Base-by-base conservation (phyloP, 2,113 vertebrate genomes). In the Zeus faber region DNA sequence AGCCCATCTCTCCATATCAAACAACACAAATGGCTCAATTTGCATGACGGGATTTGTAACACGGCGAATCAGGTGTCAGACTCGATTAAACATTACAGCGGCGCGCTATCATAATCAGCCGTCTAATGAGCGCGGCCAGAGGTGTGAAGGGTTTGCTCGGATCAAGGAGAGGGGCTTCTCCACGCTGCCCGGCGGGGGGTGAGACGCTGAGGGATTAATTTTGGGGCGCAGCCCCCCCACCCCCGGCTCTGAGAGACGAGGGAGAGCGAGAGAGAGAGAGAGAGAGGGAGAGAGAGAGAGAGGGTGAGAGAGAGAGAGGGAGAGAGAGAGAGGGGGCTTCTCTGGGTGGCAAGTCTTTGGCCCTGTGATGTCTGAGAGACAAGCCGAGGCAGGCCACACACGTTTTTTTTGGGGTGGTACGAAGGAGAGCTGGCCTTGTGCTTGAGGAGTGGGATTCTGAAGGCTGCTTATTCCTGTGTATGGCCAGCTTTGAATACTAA, bases 41-140 rank as follows among this genome's bases (percentile, higher is more conserved):
- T 98, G 94, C 95, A 97, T 96, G 95, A 97, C 94, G 92, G 95
- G 94, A 97, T 98, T 97, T 96, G 95, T 93, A 95, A 95, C 95
- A 94, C 89, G 92, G 92, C 91, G 92, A 98, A 98, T 98, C 95
- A 95, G 93, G 93, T 98, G 95, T 99, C 95, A 98, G 94, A 94
- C 92, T 93, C 92, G 92, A 99, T 99, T 99, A 98, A 97, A 97
- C 94, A 95, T 99, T 94, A 95, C 95, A 97, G 93, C 90, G 81
- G 91, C 91, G 86, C 91, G 90, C 94, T 93, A 94, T 98, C 95
- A 97, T 97, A 98, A 99, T 98, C 95, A 95, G 92, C 89, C 85
- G 83, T 91, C 94, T 99, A 98, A 98, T 98, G 95, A 98, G 94
- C 91, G 79, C 67, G 54, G 67, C 68, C 65, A 40, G 65, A 77